phyloP scores from a whole-genome alignment of 2,113 vertebrate species.

The Dromiciops gliroides region DNA sequence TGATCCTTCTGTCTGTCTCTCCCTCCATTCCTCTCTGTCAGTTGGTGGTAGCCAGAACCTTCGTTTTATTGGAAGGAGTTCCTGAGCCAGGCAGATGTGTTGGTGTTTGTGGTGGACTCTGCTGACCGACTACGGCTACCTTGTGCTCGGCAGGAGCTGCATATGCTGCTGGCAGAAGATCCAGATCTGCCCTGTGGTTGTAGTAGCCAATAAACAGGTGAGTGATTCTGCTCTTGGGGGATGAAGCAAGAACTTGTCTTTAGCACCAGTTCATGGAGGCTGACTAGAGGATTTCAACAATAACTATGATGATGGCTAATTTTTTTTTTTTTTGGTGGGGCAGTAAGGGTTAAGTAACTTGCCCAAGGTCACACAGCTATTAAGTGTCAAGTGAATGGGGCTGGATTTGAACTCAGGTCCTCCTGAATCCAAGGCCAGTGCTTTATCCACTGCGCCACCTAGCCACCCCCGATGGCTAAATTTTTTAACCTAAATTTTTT shows the following conservation, averaged over 20 bases:
- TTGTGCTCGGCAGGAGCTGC: slow-evolving; percentile 89
- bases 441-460: too few relatives aligned
- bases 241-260: not conserved
- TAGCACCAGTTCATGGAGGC: not conserved
- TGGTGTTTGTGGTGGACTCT: slow-evolving; percentile 94
- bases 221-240: slow-evolving; percentile 25
- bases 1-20: slow-evolving; percentile 48
- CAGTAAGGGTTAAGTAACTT: too few relatives aligned
- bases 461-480: too few relatives aligned
- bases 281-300: not conserved
- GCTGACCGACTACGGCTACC: slow-evolving; percentile 88
- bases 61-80: slow-evolving; percentile 92
- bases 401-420: too few relatives aligned
- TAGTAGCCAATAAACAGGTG: slow-evolving; percentile 96
- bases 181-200: slow-evolving; percentile 88
- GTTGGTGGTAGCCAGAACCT: slow-evolving; percentile 91
- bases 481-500: not conserved
- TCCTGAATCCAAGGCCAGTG: too few relatives aligned
- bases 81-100: slow-evolving; percentile 88
- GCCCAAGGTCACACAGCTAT: too few relatives aligned
- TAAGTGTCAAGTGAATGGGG: too few relatives aligned
- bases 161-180: slow-evolving; percentile 85
- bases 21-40: slow-evolving; percentile 67
- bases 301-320: not conserved
- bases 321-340: too few relatives aligned